phyloP scores from a whole-genome alignment of 2,113 vertebrate species.

The Cottus gobio region DNA sequence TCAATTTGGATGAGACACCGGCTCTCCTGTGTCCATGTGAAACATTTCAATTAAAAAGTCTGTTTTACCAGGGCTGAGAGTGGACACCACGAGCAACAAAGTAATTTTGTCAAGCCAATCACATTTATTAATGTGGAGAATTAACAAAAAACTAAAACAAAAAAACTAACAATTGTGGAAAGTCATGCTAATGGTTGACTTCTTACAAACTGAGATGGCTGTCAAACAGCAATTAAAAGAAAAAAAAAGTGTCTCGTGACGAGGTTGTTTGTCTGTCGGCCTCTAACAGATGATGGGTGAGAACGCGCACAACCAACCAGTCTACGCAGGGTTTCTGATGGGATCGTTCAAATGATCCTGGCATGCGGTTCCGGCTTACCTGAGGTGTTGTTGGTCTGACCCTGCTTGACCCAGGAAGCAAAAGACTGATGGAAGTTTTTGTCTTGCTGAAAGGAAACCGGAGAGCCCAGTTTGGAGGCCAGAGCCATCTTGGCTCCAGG shows the following conservation, averaged over 20 bases:
- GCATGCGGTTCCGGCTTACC: conserved; percentile 77
- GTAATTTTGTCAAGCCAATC: conserved; percentile 1
- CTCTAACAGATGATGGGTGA: conserved; percentile 46
- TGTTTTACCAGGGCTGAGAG: conserved; percentile 19
- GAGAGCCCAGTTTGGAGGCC: conserved; percentile 92
- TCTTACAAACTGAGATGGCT: background rate
- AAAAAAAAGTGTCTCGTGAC: background rate
- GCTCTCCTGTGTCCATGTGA: background rate
- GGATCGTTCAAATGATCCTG: conserved; percentile 1
- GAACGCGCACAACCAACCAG: background rate
- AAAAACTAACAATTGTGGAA: background rate
- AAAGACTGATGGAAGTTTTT: conserved; percentile 99
- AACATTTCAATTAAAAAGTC: background rate
- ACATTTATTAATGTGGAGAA: background rate
- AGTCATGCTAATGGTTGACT: background rate
- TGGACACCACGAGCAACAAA: conserved; percentile 69
- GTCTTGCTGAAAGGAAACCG: conserved; percentile 96
- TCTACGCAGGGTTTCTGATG: background rate
- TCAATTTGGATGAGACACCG: background rate
- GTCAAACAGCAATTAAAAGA: background rate
- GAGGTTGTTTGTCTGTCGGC: background rate
- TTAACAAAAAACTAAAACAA: conserved; percentile 14
- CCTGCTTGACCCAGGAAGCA: conserved; percentile 98
- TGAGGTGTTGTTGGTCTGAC: conserved; percentile 87
- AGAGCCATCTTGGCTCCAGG: conserved; percentile 94